Conservation (phyloP, 2,888 invertebrate genomes). For the Pristionchus exspectatus region DNA sequence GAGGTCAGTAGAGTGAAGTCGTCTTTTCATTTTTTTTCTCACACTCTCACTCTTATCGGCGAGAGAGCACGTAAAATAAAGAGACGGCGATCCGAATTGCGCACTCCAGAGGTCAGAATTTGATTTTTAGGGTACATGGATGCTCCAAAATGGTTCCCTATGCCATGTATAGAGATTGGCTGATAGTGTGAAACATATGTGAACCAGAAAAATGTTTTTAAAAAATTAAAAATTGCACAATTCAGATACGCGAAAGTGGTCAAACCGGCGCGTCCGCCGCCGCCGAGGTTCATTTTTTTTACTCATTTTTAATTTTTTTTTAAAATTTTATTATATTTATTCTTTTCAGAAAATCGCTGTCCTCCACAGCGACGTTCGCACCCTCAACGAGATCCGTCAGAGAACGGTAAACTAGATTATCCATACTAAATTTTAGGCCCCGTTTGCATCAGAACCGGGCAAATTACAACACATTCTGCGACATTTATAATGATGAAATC, state of each 20-base stretch:
- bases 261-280: constrained; percentile 43
- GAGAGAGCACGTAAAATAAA: too few relatives aligned
- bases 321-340: background rate
- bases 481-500: too few relatives aligned
- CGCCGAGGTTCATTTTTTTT: background rate
- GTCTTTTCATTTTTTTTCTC: too few relatives aligned
- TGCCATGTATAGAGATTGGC: background rate
- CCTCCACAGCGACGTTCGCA: background rate
- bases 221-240: background rate
- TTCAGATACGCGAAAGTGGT: constrained; percentile 46
- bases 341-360: background rate
- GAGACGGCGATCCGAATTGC: too few relatives aligned
- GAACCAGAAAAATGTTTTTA: too few relatives aligned
- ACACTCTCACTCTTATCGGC: too few relatives aligned
- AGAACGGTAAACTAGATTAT: background rate
- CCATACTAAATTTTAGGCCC: background rate
- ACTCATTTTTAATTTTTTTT: background rate
- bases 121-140: too few relatives aligned
- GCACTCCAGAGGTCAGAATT: too few relatives aligned
- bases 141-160: background rate
- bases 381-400: background rate
- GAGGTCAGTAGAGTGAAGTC: constrained; percentile 20
- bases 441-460: background rate
- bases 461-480: background rate
- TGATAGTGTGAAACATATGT: background rate